Conservation (phyloP, 1,140 invertebrate genomes). For the Phymastichus coffea region DNA sequence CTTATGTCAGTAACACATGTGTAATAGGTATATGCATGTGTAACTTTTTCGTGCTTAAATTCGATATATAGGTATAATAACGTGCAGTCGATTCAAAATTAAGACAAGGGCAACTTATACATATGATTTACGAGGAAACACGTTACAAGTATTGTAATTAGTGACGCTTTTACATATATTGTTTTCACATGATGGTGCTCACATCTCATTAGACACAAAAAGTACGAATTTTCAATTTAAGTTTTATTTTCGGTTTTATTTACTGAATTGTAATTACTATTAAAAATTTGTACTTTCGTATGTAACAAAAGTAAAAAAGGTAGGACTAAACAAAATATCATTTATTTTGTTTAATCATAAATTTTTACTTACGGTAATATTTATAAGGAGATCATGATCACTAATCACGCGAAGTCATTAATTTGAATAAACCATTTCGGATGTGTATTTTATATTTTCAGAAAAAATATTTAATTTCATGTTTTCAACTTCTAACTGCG, state of each 20-base stretch:
- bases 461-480: not conserved
- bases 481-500: not conserved
- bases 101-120: slow-evolving; percentile 24
- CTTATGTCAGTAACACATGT: not conserved
- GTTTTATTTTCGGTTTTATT: not conserved
- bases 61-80: slow-evolving; percentile 32
- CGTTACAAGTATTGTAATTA: slow-evolving; percentile 37
- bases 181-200: slow-evolving; percentile 25
- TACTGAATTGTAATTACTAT: not conserved
- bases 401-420: not conserved
- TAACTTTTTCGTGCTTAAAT: not conserved
- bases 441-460: not conserved
- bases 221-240: not conserved
- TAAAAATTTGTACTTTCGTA: not conserved
- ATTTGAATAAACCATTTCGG: not conserved
- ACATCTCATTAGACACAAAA: not conserved
- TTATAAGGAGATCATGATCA: not conserved
- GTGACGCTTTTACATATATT: slow-evolving; percentile 33
- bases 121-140: slow-evolving; percentile 30
- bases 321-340: not conserved
- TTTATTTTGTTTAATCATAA: not conserved
- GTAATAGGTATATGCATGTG: slow-evolving; percentile 11
- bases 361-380: not conserved
- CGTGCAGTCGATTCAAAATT: slow-evolving; percentile 26
- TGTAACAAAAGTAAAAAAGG: slow-evolving; percentile 1